A percentile compares a stretch with the other conserved stretches of the same genome.
Evolutionary conservation across 2,888 invertebrate genomes (phyloP).

Genomic region (Oligia fasciuncula): DNA sequence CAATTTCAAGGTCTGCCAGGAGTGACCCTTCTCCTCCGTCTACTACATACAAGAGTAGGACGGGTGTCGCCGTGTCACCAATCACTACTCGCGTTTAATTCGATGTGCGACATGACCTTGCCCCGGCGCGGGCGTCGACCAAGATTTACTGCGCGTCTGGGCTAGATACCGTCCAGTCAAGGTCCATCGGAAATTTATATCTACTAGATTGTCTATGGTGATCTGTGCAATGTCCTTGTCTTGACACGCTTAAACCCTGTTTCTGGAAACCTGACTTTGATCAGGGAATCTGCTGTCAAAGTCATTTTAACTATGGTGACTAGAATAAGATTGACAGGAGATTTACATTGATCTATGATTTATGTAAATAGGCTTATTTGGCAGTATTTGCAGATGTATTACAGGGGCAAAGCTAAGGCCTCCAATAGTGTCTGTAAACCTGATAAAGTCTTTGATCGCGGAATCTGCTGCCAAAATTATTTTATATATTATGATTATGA

Average conservation of each 20-base stretch:
- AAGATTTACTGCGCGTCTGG: constrained; percentile 62
- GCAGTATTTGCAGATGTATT: not conserved
- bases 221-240: constrained; percentile 7
- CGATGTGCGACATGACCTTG: constrained; percentile 65
- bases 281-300: not conserved
- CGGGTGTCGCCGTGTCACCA: constrained; percentile 58
- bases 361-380: not conserved
- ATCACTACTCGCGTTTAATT: constrained; percentile 60
- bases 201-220: constrained; percentile 9
- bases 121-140: constrained; percentile 31
- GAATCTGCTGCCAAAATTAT: constrained; percentile 1
- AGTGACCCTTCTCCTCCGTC: constrained; percentile 40
- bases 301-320: not conserved
- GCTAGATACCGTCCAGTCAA: constrained; percentile 46
- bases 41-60: not conserved
- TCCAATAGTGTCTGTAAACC: not conserved
- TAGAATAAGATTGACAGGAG: not conserved
- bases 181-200: constrained; percentile 49
- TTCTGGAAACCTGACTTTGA: not conserved
- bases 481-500: not conserved
- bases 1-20: not conserved
- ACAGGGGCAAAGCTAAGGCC: not conserved
- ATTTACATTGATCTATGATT: not conserved
- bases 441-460: not conserved
- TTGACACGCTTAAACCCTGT: not conserved